Evolutionary conservation across 2,113 vertebrate species (phyloP).

Genomic region (Carlito syrichta): DNA sequence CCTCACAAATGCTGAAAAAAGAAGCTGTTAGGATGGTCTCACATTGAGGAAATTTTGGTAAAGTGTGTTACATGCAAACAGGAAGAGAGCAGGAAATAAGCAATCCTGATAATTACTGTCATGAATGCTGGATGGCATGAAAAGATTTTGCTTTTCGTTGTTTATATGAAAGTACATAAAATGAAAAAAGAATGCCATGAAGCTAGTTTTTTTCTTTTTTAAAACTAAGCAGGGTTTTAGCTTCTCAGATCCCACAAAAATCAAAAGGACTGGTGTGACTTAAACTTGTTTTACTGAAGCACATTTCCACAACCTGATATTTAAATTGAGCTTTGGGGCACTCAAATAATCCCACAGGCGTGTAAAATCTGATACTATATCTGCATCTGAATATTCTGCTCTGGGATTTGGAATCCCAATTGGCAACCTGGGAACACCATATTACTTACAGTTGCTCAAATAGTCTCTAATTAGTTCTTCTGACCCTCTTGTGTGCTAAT

Average conservation of each 20-base stretch:
- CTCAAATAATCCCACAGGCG: constrained; percentile 38
- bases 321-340: constrained; percentile 53
- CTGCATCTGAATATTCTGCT: constrained; percentile 43
- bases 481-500: constrained; percentile 70
- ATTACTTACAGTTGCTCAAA: constrained; percentile 61
- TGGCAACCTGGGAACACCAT: constrained; percentile 63
- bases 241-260: constrained; percentile 46
- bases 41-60: constrained; percentile 12
- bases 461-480: constrained; percentile 69
- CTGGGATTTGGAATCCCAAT: constrained; percentile 43
- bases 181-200: not conserved
- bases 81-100: constrained; percentile 9
- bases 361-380: constrained; percentile 22
- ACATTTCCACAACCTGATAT: constrained; percentile 55
- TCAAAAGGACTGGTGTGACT: constrained; percentile 51
- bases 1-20: constrained; percentile 37
- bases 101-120: constrained; percentile 28
- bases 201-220: constrained; percentile 44
- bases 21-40: constrained; percentile 21
- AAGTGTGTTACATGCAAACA: constrained; percentile 26
- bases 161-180: constrained; percentile 40
- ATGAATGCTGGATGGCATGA: not conserved
- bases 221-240: constrained; percentile 21
- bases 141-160: constrained; percentile 20
- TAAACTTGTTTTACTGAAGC: constrained; percentile 58